Base-by-base conservation (phyloP, 2,113 vertebrate genomes). In the Zeus faber region DNA sequence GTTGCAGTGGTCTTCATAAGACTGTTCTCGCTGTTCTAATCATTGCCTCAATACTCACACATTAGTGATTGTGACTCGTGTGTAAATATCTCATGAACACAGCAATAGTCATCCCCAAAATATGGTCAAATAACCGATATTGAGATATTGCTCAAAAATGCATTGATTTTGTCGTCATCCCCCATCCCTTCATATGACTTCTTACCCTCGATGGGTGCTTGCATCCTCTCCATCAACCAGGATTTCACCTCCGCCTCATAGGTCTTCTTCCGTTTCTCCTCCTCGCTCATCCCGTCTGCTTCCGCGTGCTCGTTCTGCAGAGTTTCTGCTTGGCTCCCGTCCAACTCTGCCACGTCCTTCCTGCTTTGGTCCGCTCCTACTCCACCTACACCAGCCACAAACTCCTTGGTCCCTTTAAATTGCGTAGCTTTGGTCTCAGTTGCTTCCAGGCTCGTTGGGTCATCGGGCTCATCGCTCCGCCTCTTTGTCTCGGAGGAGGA, bases 171-270 rank as follows among this genome's bases (percentile, higher is more conserved):
- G n/a, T n/a, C n/a, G n/a, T n/a, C n/a, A n/a, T n/a, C n/a, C n/a
- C n/a, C n/a, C n/a, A n/a, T n/a, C n/a, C n/a, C n/a, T n/a, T n/a
- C n/a, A n/a, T n/a, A n/a, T n/a, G n/a, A n/a, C 17, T 20, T 9
- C 9, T 86, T 85, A 96, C 97, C 93, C 93, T 97, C 89, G 65
- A 99, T 97, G 69, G 97, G 97, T 48, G 92, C 92, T 76, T 97
- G 93, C 83, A 99, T 95, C 87, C 91, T 93, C 85, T 97, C 89
- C 73, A 95, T 61, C 50, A 99, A 88, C 95, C 95, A 98, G 1
- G 93, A 86, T 83, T 83, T 84, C 54, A 77, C 86, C 58, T 84
- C 96, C 2, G 92, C 91, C 62, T 96, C 89, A 59, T 86, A 91
- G 81, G 86, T 92, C 74, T 86, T 88, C 79, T 88, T 85, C 39